Evolutionary conservation across 2,797 vertebrate species (phyloP).

Genomic region (Erpetoichthys calabaricus): DNA sequence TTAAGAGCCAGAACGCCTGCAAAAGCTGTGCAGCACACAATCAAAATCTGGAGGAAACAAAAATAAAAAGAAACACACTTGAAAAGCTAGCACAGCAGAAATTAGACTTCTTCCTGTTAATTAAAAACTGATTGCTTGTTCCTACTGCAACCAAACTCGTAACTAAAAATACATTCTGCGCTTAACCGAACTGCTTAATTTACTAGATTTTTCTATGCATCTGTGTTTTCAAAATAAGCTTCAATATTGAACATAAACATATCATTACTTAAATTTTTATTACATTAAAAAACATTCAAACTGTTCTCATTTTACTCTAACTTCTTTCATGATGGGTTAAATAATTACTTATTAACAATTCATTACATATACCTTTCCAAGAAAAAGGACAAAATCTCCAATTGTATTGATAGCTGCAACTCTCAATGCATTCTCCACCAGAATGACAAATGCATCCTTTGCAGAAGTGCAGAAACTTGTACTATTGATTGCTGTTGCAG

Average conservation of each 20-base stretch:
- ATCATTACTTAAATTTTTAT: too few species aligned
- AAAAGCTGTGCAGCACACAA: slow-evolving; percentile 78
- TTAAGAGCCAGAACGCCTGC: slow-evolving; percentile 84
- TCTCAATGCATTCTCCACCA: slow-evolving; percentile 88
- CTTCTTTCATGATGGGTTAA: too few species aligned
- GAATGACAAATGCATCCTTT: slow-evolving; percentile 85
- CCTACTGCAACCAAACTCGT: too few species aligned
- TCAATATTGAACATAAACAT: too few species aligned
- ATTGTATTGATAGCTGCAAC: slow-evolving; percentile 92
- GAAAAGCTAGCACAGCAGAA: not conserved
- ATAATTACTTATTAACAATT: too few species aligned
- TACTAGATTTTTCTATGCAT: too few species aligned
- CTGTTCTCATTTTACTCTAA: too few species aligned
- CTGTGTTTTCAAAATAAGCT: too few species aligned
- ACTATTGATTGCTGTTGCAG: slow-evolving; percentile 95
- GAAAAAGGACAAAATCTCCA: slow-evolving; percentile 90
- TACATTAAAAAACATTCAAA: too few species aligned
- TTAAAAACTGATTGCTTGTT: too few species aligned
- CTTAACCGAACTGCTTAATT: too few species aligned
- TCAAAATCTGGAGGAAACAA: slow-evolving; percentile 59
- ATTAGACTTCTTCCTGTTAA: not conserved
- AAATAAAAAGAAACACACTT: slow-evolving; percentile 4
- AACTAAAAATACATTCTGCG: too few species aligned
- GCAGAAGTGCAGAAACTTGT: slow-evolving; percentile 96
- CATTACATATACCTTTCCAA: slow-evolving; percentile 73